Evolutionary conservation across 2,888 invertebrate genomes (phyloP).

Genomic region (Cheilosia urbana): DNA sequence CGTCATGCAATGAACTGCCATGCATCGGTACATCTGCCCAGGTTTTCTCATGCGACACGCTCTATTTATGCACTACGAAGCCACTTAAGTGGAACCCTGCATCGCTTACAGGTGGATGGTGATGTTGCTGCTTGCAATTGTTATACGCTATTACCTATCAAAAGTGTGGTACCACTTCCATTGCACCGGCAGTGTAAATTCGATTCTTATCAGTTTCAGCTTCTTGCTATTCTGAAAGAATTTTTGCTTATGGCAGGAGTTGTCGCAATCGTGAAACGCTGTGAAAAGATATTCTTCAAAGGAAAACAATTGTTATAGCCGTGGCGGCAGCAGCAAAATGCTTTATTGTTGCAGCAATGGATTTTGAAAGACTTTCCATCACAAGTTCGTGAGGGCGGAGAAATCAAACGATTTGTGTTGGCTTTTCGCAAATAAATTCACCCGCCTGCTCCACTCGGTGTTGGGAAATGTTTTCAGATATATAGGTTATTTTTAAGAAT

Average conservation of each 20-base stretch:
- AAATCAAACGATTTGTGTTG: constrained; percentile 20
- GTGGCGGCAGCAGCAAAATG: neutral
- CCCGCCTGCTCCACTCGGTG: neutral
- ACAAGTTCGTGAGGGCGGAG: constrained; percentile 11
- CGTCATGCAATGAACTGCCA: constrained; percentile 38
- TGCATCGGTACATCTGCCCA: constrained; percentile 59
- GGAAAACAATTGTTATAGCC: neutral
- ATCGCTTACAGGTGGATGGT: constrained; percentile 60
- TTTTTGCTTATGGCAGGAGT: constrained; percentile 3
- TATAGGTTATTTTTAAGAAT: neutral
- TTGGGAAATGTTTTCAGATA: neutral
- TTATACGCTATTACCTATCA: constrained; percentile 34
- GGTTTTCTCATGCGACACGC: constrained; percentile 64
- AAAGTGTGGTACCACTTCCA: constrained; percentile 9
- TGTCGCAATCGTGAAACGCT: neutral
- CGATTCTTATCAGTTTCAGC: constrained; percentile 45
- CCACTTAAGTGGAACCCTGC: constrained; percentile 68
- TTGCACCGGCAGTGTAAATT: constrained; percentile 50
- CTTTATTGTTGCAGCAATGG: constrained; percentile 35
- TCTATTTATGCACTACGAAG: constrained; percentile 59
- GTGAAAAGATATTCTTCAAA: neutral
- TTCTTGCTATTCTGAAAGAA: constrained; percentile 3
- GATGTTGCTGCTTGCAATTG: neutral
- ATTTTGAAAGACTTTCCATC: constrained; percentile 12
- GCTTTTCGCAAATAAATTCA: neutral